phyloP scores from a whole-genome alignment of 1,140 invertebrate species.

The Calliphora vicina region DNA sequence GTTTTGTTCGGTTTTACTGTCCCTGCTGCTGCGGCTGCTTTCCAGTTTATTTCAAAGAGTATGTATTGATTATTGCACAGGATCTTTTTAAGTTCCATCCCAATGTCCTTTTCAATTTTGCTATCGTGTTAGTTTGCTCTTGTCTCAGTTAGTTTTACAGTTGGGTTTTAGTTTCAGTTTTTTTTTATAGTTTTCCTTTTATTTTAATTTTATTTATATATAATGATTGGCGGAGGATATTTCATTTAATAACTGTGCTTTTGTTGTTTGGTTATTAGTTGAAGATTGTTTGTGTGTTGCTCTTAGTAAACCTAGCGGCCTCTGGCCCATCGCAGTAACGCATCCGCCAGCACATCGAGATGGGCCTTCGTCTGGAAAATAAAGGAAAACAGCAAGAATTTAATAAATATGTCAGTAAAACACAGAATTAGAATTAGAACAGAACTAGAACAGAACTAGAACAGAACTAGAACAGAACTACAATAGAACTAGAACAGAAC shows the following conservation, averaged over 20 bases:
- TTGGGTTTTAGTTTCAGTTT: not conserved
- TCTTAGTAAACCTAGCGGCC: slow-evolving; percentile 72
- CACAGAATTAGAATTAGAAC: not conserved
- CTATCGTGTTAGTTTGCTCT: not conserved
- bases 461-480: too few species aligned
- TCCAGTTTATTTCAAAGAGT: too few species aligned
- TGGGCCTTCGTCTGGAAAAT: slow-evolving; percentile 90
- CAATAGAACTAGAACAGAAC: too few species aligned
- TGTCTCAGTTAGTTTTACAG: not conserved
- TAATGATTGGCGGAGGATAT: slow-evolving; percentile 27
- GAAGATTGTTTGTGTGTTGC: slow-evolving; percentile 42
- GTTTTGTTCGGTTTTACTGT: too few species aligned
- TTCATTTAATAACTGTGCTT: slow-evolving; percentile 11
- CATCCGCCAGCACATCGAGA: slow-evolving; percentile 91
- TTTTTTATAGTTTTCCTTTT: not conserved
- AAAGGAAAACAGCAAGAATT: too few species aligned
- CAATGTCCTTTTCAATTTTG: not conserved
- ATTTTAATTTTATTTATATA: not conserved
- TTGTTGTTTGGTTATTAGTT: not conserved
- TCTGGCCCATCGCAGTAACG: slow-evolving; percentile 89
- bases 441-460: too few species aligned
- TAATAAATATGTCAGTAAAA: too few species aligned
- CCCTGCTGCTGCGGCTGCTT: too few species aligned
- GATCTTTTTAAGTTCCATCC: not conserved
- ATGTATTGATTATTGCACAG: not conserved